Evolutionary conservation across 2,888 invertebrate species (phyloP).

Genomic region (Alentia gelatinosa): DNA sequence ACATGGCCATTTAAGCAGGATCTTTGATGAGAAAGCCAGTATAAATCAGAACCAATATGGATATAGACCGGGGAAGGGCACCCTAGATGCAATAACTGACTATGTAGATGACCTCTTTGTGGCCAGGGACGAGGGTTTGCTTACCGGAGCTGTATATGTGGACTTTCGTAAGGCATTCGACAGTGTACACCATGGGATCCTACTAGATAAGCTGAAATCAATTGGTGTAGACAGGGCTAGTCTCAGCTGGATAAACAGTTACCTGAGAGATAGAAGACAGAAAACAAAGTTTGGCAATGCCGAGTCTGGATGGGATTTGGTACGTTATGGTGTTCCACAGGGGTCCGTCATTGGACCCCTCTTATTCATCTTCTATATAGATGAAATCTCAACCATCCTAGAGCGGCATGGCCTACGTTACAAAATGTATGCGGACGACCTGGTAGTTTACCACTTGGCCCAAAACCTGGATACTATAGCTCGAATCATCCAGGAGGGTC

Average conservation of each 20-base stretch:
- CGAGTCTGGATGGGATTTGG: too few relatives aligned
- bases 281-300: too few relatives aligned
- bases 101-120: background rate
- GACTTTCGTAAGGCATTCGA: background rate
- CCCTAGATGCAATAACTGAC: background rate
- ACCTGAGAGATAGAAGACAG: background rate
- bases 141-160: background rate
- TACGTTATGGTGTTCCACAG: background rate
- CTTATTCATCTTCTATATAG: background rate
- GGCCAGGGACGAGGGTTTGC: background rate
- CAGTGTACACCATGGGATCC: background rate
- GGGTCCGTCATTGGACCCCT: background rate
- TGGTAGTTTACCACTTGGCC: background rate
- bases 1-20: background rate
- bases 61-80: background rate
- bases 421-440: background rate
- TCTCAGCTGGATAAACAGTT: background rate
- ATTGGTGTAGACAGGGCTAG: background rate
- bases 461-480: background rate
- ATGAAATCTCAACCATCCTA: too few relatives aligned
- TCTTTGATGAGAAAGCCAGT: background rate
- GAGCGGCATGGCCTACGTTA: too few relatives aligned
- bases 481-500: background rate
- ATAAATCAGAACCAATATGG: background rate
- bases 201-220: background rate